Percentiles rank a stretch among this genome's conserved stretches.
These are phyloP conservation scores for Coenonympha arcania DNA, from an alignment of 2,888 invertebrate genomes.

Conservation along the genomic window DNA sequence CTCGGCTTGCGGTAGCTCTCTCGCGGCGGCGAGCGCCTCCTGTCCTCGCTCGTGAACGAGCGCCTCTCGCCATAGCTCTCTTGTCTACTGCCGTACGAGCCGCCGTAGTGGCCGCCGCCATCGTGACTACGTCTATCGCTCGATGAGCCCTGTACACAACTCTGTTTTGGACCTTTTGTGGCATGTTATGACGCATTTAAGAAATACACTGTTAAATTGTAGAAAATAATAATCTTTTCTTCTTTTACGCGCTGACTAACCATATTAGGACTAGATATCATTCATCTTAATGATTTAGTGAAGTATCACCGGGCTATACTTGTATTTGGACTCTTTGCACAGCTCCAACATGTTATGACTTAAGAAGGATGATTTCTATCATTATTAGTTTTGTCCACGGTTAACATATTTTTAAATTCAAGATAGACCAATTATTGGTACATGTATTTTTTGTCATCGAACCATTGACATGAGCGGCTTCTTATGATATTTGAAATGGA, in stretches of 20 bases:
- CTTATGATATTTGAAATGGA: too few relatives aligned
- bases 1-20: constrained; percentile 66
- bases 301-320: background rate
- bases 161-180: constrained; percentile 52
- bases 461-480: background rate
- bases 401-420: background rate
- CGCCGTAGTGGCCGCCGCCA: constrained; percentile 72
- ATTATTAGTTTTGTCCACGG: background rate
- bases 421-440: constrained; percentile 12
- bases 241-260: constrained; percentile 4
- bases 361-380: background rate
- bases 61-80: constrained; percentile 70
- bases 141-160: constrained; percentile 72
- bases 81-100: constrained; percentile 72
- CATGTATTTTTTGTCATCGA: constrained; percentile 3
- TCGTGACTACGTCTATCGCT: constrained; percentile 75
- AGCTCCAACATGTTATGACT: background rate
- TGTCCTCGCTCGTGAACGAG: constrained; percentile 70
- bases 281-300: background rate
- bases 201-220: constrained; percentile 8
- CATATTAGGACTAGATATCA: background rate
- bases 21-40: constrained; percentile 71
- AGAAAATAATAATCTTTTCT: constrained; percentile 3
- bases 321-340: background rate
- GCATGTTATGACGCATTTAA: constrained; percentile 47